Evolutionary conservation across 2,888 invertebrate genomes (phyloP).

Genomic region (Laspeyria flexula): DNA sequence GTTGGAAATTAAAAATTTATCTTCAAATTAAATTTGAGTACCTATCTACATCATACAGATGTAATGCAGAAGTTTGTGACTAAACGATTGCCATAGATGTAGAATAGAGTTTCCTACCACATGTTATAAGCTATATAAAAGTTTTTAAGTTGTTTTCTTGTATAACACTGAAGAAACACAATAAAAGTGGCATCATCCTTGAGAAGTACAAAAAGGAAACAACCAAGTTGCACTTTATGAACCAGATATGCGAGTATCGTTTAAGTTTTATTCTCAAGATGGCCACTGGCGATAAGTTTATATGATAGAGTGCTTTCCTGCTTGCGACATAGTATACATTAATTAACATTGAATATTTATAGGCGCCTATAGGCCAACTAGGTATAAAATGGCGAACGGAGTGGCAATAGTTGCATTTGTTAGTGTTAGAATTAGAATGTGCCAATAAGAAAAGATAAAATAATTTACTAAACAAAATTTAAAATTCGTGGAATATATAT

Average conservation of each 20-base stretch:
- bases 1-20: no score
- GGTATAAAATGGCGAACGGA: constrained; percentile 25
- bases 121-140: no score
- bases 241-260: constrained; percentile 47
- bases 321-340: constrained; percentile 38
- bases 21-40: no score
- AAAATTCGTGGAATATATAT: no score
- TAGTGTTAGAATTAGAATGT: no score
- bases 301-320: constrained; percentile 48
- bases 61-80: no score
- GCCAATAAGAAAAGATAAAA: no score
- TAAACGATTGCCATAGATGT: no score
- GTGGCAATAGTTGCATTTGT: constrained; percentile 4
- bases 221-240: constrained; percentile 34
- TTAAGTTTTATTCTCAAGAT: constrained; percentile 50
- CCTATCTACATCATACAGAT: no score
- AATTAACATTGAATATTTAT: constrained; percentile 44
- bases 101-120: no score
- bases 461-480: no score
- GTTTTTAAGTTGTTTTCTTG: no score
- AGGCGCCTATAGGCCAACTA: constrained; percentile 19
- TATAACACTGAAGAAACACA: not conserved
- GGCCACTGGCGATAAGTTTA: constrained; percentile 36
- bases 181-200: not conserved
- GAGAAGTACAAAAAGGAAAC: not conserved